These are phyloP conservation scores for Callyntrura guangdongensis DNA, from an alignment of 2,888 invertebrate species.

Conservation along the genomic window DNA sequence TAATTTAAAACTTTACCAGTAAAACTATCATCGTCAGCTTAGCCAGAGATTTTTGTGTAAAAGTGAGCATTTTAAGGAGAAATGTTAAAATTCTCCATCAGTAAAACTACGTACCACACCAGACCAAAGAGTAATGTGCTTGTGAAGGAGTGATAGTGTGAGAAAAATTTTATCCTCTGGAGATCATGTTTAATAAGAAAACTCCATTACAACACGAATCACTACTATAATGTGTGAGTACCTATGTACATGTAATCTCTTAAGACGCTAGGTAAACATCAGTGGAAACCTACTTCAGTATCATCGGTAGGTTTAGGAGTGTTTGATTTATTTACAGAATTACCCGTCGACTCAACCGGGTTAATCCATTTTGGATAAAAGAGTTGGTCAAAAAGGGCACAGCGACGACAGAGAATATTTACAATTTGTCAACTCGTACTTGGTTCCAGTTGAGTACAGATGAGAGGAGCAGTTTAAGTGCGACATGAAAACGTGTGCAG, in stretches of 20 bases:
- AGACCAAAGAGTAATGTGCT: not conserved
- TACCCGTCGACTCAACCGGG: not conserved
- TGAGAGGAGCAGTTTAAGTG: not conserved
- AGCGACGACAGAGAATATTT: not conserved
- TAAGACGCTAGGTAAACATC: constrained; percentile 37
- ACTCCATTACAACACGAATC: not conserved
- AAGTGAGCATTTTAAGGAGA: not conserved
- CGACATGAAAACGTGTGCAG: constrained; percentile 2
- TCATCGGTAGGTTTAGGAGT: not conserved
- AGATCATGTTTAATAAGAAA: not conserved
- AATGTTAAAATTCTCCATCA: not conserved
- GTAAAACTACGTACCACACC: too few relatives aligned
- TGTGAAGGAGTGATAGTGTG: not conserved
- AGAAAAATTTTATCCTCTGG: constrained; percentile 17
- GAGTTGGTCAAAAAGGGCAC: not conserved
- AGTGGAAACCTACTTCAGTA: not conserved
- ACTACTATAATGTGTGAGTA: too few relatives aligned
- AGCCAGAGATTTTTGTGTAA: not conserved
- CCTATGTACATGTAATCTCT: not conserved
- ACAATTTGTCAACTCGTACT: not conserved
- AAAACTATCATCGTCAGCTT: not conserved
- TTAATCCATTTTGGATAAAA: not conserved
- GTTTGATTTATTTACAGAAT: constrained; percentile 22
- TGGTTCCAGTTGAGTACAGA: not conserved
- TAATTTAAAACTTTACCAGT: not conserved